Conservation (phyloP, 2,888 invertebrate species). For the Hyppa rectilinea region DNA sequence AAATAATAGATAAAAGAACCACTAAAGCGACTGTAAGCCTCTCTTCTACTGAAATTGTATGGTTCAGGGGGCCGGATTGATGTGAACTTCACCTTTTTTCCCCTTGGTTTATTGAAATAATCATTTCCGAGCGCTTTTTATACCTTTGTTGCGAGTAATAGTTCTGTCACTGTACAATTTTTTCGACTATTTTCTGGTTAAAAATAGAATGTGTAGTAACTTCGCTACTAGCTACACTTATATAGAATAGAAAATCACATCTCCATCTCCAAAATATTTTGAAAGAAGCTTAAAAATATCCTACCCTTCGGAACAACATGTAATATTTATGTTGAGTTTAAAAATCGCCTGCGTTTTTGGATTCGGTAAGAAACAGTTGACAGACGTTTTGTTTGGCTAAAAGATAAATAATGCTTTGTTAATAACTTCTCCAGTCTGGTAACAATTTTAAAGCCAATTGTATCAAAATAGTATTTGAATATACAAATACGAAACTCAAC, state of each 20-base stretch:
- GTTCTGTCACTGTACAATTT: slow-evolving; percentile 7
- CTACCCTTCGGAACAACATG: too few species aligned
- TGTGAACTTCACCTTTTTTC: slow-evolving; percentile 61
- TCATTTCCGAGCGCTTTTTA: slow-evolving; percentile 63
- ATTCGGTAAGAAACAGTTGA: not conserved
- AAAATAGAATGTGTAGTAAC: not conserved
- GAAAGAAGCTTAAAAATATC: too few species aligned
- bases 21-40: slow-evolving; percentile 51
- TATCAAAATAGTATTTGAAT: not conserved
- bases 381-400: not conserved
- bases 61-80: slow-evolving; percentile 52
- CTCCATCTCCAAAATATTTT: too few species aligned
- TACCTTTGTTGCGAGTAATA: slow-evolving; percentile 24
- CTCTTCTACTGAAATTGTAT: slow-evolving; percentile 57
- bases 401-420: not conserved
- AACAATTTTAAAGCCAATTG: not conserved
- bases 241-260: not conserved
- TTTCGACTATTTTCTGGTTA: slow-evolving; percentile 2
- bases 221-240: not conserved
- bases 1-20: slow-evolving; percentile 65
- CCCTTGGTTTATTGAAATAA: slow-evolving; percentile 64
- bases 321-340: too few species aligned
- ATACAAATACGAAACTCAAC: not conserved
- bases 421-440: not conserved
- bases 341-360: not conserved